Percentiles rank a stretch among this genome's conserved stretches.
These are phyloP conservation scores for Argyrosomus regius DNA, from an alignment of 2,797 vertebrate species.

Conservation along the genomic window DNA sequence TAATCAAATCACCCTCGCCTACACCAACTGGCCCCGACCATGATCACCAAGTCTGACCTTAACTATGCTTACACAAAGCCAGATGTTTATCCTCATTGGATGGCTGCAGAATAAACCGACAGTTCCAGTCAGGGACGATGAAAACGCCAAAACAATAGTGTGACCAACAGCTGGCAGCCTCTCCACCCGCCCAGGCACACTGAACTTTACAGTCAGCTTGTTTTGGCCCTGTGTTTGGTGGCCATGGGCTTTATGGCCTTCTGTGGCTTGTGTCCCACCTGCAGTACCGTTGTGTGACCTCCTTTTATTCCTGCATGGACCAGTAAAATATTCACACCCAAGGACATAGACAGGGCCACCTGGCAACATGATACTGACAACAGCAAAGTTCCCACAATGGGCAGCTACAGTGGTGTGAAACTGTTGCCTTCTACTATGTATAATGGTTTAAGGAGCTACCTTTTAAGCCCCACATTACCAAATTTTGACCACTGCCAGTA, in stretches of 20 bases:
- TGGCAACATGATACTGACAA: slow-evolving; percentile 53
- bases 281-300: slow-evolving; percentile 46
- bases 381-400: slow-evolving; percentile 51
- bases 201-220: slow-evolving; percentile 57
- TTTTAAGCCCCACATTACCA: neutral
- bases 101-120: slow-evolving; percentile 61
- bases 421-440: neutral
- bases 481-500: neutral
- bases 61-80: slow-evolving; percentile 55
- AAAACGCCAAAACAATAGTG: slow-evolving; percentile 73
- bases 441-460: neutral
- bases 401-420: slow-evolving; percentile 8
- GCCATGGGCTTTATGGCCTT: slow-evolving; percentile 66
- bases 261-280: slow-evolving; percentile 64
- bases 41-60: slow-evolving; percentile 48
- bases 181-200: slow-evolving; percentile 35
- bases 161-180: slow-evolving; percentile 72
- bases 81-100: slow-evolving; percentile 66
- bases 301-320: slow-evolving; percentile 41
- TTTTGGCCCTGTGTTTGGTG: slow-evolving; percentile 59
- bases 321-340: slow-evolving; percentile 59
- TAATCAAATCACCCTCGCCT: slow-evolving; percentile 45
- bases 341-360: slow-evolving; percentile 61
- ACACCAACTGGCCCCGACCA: slow-evolving; percentile 32
- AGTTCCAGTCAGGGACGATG: slow-evolving; percentile 66